Percentiles rank a stretch among this genome's conserved stretches.
These are phyloP conservation scores for Oxyruncus cristatus DNA, from an alignment of 2,113 vertebrate species.

Conservation along the genomic window DNA sequence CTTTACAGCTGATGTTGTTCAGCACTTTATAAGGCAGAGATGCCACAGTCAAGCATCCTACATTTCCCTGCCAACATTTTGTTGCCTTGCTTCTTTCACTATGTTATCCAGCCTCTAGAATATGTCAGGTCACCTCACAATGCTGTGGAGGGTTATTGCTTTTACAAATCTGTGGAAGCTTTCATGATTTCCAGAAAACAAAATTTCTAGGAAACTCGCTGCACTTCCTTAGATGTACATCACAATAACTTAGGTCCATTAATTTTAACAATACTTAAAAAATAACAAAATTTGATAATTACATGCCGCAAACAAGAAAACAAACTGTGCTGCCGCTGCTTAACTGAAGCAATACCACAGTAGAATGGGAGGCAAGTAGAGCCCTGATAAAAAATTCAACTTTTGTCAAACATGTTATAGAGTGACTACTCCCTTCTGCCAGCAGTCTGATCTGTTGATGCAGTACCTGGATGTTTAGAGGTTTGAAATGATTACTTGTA, in stretches of 20 bases:
- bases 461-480: not conserved
- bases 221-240: not conserved
- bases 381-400: not conserved
- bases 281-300: not conserved
- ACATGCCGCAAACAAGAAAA: not conserved
- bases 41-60: not conserved
- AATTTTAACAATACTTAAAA: not conserved
- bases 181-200: not conserved
- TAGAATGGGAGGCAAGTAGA: not conserved
- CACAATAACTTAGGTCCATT: not conserved
- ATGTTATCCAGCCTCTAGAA: not conserved
- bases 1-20: not conserved
- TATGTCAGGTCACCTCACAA: not conserved
- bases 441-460: not conserved
- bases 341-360: not conserved
- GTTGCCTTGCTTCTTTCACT: not conserved
- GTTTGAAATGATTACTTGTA: not conserved
- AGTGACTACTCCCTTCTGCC: not conserved
- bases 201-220: not conserved
- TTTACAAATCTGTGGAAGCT: not conserved
- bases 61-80: not conserved
- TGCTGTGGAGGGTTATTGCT: not conserved
- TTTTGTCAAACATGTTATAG: accelerated
- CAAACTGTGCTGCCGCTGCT: accelerated
- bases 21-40: not conserved